Base-by-base conservation (phyloP, 2,113 vertebrate genomes). In the Alligator sinensis region DNA sequence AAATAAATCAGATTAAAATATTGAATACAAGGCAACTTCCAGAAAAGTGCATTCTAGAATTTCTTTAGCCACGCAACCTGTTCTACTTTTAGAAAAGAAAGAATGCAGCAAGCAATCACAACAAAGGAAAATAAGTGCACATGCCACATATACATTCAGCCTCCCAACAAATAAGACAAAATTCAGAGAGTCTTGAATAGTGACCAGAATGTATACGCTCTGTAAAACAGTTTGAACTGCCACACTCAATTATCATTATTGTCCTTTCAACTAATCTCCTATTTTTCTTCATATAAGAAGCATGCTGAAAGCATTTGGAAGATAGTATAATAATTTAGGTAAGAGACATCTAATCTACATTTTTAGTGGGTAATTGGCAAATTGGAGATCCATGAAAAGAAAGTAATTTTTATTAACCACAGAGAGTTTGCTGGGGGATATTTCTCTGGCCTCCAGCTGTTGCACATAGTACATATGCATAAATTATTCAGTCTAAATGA, bases 311-410 rank as follows among this genome's bases (percentile, higher is more conserved):
- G 24, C 7, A 15, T 64, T 38, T 68, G 75, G 84, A 89, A 90
- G 55, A 55, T 10, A 82, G 68, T 79, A 87, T 54, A 59, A 22
- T 60, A 64, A 90, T 78, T 80, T 89, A 84, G 47, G 89, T 93
- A 27, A 91, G 94, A 95, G 70, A 6, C 2, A 88, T 62, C 86
- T 84, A 88, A 93, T 87, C 66, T 92, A 93, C 79, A 79, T 79
- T 88, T 93, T 92, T 90, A 97, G 80, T 61, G 22, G 47, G 34
- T 91, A 72, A 86, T 91, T 92, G 59, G 90, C 83, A 96, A 93
- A 95, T 59, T 89, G 89, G 63, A 94, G 58, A 84, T 96, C 83
- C 77, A 80, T 86, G 86, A 94, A 90, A 93, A 61, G 27, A 89
- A 77, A 86, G n/a, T 68, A 47, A 90, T 90, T 94, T 93, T 90